Evolutionary conservation across 2,113 vertebrate genomes (phyloP), one percentile per base, ranked within the genome.

Genomic region (Cisticola juncidis): DNA sequence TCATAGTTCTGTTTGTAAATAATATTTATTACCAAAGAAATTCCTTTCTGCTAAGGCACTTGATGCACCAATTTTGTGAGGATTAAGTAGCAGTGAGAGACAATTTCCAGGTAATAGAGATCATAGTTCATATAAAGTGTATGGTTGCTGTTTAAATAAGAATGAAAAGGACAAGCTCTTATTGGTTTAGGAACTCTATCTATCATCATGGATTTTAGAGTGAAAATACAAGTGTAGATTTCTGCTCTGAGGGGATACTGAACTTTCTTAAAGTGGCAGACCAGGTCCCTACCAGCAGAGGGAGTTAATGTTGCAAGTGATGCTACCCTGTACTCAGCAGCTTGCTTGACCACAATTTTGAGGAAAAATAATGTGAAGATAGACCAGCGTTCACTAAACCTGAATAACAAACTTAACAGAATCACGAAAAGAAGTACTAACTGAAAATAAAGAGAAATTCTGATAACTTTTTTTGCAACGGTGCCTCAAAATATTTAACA

Each of bases 281-380:
- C 29, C 15, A 62, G 26, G 7, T 96, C 86, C 68, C 44, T 93
- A 24, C 95, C 95, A 96, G 88, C 79, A 96, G 95, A 91, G 93
- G 96, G 94, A 88, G 94, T 64, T 66, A 20, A 58, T 31, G 71
- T 14, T 88, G 58, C 35, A 1, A 90, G 42, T 78, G 54, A 62
- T 66, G 53, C 17, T 62, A 19, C 15, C 18, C 58, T 68, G 36
- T 31, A 31, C 14, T 73, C 14, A 12, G 25, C 24, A 40, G 28
- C 31, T 90, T 82, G 47, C 6, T 7, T 73, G 65, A 26, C 28
- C 23, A 19, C 19, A 13, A 5, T 65, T 85, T 53, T 50, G 42
- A 88, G 71, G 68, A 76, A 69, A 40, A 80, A 54, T 35, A 35
- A 15, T 38, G 22, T n/a, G 62, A 77, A 83, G 36, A 23, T 38